These are phyloP conservation scores for Lepidonotus clava DNA, from an alignment of 2,888 invertebrate species.

Conservation along the genomic window DNA sequence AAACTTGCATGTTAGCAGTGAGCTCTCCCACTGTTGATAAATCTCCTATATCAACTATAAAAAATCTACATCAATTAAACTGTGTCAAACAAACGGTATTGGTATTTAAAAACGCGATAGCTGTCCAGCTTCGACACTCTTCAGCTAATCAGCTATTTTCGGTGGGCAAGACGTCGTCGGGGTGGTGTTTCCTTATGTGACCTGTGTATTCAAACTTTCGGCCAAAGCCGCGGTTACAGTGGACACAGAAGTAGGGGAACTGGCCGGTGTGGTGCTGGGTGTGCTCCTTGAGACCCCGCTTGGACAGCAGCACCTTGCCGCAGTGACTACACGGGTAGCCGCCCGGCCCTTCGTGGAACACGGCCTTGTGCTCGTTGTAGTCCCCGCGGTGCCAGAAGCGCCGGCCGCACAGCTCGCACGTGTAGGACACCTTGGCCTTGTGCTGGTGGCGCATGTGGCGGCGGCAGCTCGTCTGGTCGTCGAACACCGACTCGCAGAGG, in stretches of 20 bases:
- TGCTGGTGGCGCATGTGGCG: slow-evolving; percentile 34
- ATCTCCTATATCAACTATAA: too few relatives aligned
- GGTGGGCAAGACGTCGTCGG: slow-evolving; percentile 6
- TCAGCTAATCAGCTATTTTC: too few relatives aligned
- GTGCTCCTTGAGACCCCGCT: slow-evolving; percentile 37
- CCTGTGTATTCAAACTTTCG: slow-evolving; percentile 47
- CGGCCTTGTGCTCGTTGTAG: slow-evolving; percentile 24
- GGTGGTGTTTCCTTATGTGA: slow-evolving; percentile 41
- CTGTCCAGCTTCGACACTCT: too few relatives aligned
- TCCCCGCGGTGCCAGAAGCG: slow-evolving; percentile 46
- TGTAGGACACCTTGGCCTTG: slow-evolving; percentile 49
- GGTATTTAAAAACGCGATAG: too few relatives aligned
- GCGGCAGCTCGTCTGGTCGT: slow-evolving; percentile 27
- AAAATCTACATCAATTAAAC: too few relatives aligned
- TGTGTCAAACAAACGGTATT: too few relatives aligned
- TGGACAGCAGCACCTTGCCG: slow-evolving; percentile 38
- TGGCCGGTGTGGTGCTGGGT: slow-evolving; percentile 41
- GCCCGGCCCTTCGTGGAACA: slow-evolving; percentile 41
- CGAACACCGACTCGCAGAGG: background rate
- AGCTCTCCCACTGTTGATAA: too few relatives aligned
- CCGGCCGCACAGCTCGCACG: slow-evolving; percentile 40
- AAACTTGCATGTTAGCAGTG: too few relatives aligned
- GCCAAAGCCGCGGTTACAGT: slow-evolving; percentile 29
- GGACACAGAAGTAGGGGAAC: slow-evolving; percentile 36
- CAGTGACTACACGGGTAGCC: slow-evolving; percentile 35